A percentile compares a stretch with the other conserved stretches of the same genome.
Evolutionary conservation across 2,888 invertebrate species (phyloP).

Genomic region (Agrochola litura): DNA sequence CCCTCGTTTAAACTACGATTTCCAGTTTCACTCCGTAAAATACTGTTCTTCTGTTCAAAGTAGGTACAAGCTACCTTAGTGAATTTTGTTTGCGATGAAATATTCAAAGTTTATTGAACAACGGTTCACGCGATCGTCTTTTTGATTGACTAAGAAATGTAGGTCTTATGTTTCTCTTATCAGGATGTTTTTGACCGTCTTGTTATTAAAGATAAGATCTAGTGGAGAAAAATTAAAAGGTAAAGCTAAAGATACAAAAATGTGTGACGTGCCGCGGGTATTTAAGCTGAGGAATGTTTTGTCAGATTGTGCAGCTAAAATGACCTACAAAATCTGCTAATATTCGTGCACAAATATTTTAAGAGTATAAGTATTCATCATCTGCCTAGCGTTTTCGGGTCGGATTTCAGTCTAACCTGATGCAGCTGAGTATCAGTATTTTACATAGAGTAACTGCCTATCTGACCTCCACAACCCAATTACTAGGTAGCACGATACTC

Average conservation of each 20-base stretch:
- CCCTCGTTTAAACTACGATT: slow-evolving; percentile 20
- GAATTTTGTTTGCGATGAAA: slow-evolving; percentile 67
- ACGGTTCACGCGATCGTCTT: slow-evolving; percentile 8
- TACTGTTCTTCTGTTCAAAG: slow-evolving; percentile 37
- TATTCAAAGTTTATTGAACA: slow-evolving; percentile 62
- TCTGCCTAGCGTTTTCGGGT: not conserved
- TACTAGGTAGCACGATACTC: not conserved
- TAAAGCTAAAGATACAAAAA: not conserved
- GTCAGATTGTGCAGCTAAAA: not conserved
- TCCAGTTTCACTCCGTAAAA: slow-evolving; percentile 20
- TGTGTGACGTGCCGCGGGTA: too few species aligned
- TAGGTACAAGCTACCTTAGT: slow-evolving; percentile 40
- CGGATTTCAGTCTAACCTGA: not conserved
- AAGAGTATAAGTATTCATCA: not conserved
- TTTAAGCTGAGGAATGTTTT: too few species aligned
- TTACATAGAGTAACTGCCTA: not conserved
- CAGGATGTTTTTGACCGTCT: not conserved
- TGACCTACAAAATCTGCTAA: not conserved
- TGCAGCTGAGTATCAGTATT: not conserved
- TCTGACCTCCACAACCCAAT: not conserved
- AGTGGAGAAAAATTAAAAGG: not conserved
- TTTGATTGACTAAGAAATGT: slow-evolving; percentile 47
- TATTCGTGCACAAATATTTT: not conserved
- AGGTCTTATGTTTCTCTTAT: slow-evolving; percentile 31
- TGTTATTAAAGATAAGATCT: not conserved